Percentiles rank a stretch among this genome's conserved stretches.
Conservation (phyloP, 2,888 invertebrate species). For the Caenorhabditis sinica region DNA sequence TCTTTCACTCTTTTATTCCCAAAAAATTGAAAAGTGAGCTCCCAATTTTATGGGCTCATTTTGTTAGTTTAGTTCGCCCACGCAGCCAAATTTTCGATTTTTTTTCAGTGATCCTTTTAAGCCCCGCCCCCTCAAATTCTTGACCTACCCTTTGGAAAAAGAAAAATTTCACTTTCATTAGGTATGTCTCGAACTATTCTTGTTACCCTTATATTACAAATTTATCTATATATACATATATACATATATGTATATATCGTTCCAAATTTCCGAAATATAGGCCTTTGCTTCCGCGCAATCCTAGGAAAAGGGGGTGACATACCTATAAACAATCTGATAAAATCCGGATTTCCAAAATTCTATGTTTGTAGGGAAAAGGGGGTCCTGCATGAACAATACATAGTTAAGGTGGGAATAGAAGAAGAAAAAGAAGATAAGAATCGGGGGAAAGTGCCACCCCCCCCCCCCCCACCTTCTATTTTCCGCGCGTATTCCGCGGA, state of each 20-base stretch:
- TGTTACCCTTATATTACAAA: slow-evolving; percentile 4
- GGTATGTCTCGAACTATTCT: too few relatives aligned
- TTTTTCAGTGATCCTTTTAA: too few relatives aligned
- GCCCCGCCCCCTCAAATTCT: not conserved
- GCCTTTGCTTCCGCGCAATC: slow-evolving; percentile 20
- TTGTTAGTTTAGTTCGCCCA: too few relatives aligned
- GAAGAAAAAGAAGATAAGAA: slow-evolving; percentile 45
- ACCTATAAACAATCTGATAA: slow-evolving; percentile 69
- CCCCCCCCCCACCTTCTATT: slow-evolving; percentile 3
- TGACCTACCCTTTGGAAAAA: too few relatives aligned
- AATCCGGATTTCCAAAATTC: slow-evolving; percentile 68
- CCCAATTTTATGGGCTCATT: too few relatives aligned
- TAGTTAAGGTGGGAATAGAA: slow-evolving; percentile 44
- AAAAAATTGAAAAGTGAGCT: too few relatives aligned
- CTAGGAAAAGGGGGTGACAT: slow-evolving; percentile 12
- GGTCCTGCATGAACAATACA: slow-evolving; percentile 55
- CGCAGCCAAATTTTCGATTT: too few relatives aligned
- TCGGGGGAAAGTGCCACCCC: slow-evolving; percentile 24
- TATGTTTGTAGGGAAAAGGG: not conserved
- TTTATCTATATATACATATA: not conserved
- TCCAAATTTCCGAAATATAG: slow-evolving; percentile 58
- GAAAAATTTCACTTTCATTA: too few relatives aligned
- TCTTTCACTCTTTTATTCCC: too few relatives aligned
- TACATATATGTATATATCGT: slow-evolving; percentile 27
- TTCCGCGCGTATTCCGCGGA: slow-evolving; percentile 25